phyloP scores from a whole-genome alignment of 2,113 vertebrate genomes.

The Ceratotherium simum region DNA sequence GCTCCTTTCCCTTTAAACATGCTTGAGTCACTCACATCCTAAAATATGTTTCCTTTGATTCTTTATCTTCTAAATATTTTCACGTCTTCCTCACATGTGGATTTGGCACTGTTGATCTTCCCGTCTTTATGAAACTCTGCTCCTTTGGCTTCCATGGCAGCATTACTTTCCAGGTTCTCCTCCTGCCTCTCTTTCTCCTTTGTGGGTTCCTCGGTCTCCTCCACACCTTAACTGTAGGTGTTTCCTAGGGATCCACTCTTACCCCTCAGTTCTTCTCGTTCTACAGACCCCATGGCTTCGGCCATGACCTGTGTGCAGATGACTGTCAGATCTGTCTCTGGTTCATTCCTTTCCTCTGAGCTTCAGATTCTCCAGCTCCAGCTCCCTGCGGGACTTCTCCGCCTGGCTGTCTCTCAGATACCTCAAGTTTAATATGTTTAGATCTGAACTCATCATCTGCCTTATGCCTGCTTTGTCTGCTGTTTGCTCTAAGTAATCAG shows the following conservation, averaged over 20 bases:
- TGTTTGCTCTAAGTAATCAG: not conserved
- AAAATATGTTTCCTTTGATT: not conserved
- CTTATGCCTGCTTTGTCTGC: not conserved
- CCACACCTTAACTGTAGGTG: not conserved
- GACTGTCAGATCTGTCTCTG: not conserved
- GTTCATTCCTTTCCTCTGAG: not conserved
- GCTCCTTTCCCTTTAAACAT: not conserved
- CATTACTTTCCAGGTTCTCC: not conserved
- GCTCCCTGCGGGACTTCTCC: not conserved
- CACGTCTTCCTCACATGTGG: not conserved
- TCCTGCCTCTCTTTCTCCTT: not conserved
- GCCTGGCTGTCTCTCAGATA: not conserved
- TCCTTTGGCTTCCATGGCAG: not conserved
- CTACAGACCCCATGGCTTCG: no score
- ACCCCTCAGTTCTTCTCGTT: not conserved
- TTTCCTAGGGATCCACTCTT: not conserved
- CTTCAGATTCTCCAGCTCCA: not conserved
- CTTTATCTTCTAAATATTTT: not conserved
- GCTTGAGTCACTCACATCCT: not conserved
- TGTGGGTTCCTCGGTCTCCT: not conserved
- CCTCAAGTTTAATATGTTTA: not conserved
- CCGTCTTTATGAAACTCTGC: not conserved
- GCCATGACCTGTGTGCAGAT: accelerated
- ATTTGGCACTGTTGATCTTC: not conserved
- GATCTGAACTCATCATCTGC: not conserved